Evolutionary conservation across 1,140 invertebrate genomes (phyloP).

Genomic region (Sarcophaga bullata): DNA sequence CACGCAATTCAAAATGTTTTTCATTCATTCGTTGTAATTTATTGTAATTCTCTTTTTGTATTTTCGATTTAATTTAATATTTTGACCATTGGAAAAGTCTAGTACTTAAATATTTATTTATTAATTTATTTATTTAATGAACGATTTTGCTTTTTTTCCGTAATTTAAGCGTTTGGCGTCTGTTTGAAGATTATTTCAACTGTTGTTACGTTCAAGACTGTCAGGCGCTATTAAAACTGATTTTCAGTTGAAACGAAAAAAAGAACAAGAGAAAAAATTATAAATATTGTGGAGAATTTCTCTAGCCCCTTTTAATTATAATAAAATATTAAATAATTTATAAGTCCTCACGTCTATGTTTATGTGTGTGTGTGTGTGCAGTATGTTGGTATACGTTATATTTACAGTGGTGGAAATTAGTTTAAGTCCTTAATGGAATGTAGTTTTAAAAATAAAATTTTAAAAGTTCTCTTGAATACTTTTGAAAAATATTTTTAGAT

Average conservation of each 20-base stretch:
- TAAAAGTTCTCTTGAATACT: too few relatives aligned
- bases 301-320: conserved; percentile 18
- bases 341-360: not conserved
- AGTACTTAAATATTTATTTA: too few relatives aligned
- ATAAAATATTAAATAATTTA: conserved; percentile 18
- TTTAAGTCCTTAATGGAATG: not conserved
- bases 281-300: not conserved
- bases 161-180: too few relatives aligned
- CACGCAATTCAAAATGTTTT: too few relatives aligned
- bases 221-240: conserved; percentile 2
- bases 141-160: not conserved
- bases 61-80: too few relatives aligned
- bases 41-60: too few relatives aligned
- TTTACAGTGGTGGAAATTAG: not conserved
- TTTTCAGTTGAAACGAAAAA: not conserved
- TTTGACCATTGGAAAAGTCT: too few relatives aligned
- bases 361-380: not conserved
- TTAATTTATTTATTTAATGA: not conserved
- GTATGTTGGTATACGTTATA: not conserved
- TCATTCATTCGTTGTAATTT: too few relatives aligned
- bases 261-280: too few relatives aligned
- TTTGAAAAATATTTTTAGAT: too few relatives aligned
- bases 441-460: too few relatives aligned
- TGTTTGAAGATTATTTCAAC: not conserved
- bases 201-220: not conserved